A percentile compares a stretch with the other conserved stretches of the same genome.
Conservation (phyloP, 2,797 vertebrate species). For the Sebastes hubbsi region DNA sequence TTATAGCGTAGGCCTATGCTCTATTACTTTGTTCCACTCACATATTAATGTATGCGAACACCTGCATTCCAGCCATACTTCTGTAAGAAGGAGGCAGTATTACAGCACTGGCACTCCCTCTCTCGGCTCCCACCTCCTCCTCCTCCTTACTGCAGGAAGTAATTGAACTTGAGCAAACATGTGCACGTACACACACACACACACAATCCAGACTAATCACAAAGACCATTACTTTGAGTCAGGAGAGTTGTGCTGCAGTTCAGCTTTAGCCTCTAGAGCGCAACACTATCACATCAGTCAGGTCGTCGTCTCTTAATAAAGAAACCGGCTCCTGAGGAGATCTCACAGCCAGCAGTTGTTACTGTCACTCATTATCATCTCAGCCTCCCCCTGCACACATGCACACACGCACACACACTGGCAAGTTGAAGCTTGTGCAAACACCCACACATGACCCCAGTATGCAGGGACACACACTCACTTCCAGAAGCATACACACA, state of each 20-base stretch:
- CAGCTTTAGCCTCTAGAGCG: slow-evolving; percentile 41
- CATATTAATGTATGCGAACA: slow-evolving; percentile 36
- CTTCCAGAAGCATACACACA: slow-evolving; percentile 34
- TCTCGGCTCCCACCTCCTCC: slow-evolving; percentile 24
- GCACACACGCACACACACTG: slow-evolving; percentile 20
- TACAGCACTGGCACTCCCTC: slow-evolving; percentile 54
- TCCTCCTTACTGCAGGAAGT: slow-evolving; percentile 50
- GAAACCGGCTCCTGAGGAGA: slow-evolving; percentile 79
- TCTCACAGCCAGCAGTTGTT: slow-evolving; percentile 83
- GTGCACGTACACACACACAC: background rate
- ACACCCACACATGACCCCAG: slow-evolving; percentile 69
- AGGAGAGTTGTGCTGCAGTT: slow-evolving; percentile 19
- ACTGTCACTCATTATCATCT: slow-evolving; percentile 87
- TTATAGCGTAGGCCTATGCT: background rate
- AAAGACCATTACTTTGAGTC: slow-evolving; percentile 5
- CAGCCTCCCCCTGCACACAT: slow-evolving; percentile 41
- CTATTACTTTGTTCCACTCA: slow-evolving; percentile 21
- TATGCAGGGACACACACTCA: slow-evolving; percentile 43
- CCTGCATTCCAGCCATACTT: slow-evolving; percentile 76
- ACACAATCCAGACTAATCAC: slow-evolving; percentile 26
- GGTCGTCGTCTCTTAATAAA: slow-evolving; percentile 77
- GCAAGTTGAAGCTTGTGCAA: slow-evolving; percentile 63
- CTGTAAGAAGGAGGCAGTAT: slow-evolving; percentile 62
- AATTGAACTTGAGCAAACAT: slow-evolving; percentile 63
- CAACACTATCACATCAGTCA: slow-evolving; percentile 86